These are phyloP conservation scores for Adelphocoris suturalis DNA, from an alignment of 2,888 invertebrate genomes.

Conservation along the genomic window DNA sequence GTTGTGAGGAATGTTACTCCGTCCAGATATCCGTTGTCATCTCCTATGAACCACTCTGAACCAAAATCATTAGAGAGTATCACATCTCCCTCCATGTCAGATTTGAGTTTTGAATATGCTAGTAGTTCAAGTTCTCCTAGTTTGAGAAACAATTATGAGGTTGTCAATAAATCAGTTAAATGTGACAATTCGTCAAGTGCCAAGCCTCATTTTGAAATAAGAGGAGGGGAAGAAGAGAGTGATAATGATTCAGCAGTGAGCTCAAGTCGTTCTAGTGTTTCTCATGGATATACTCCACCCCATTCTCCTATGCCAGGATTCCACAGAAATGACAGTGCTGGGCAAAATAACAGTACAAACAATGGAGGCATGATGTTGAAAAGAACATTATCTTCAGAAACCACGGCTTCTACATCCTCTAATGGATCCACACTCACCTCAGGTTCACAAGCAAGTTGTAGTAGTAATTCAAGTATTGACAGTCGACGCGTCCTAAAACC, in stretches of 20 bases:
- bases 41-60: conserved; percentile 76
- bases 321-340: conserved; percentile 78
- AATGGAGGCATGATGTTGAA: conserved; percentile 79
- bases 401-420: conserved; percentile 83
- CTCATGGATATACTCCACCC: conserved; percentile 87
- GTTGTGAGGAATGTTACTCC: conserved; percentile 50
- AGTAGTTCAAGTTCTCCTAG: conserved; percentile 74
- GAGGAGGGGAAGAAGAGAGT: conserved; percentile 82
- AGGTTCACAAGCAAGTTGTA: conserved; percentile 83
- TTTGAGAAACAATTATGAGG: conserved; percentile 69
- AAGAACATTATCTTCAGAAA: conserved; percentile 86
- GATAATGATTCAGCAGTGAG: conserved; percentile 94
- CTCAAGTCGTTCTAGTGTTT: conserved; percentile 89
- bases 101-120: conserved; percentile 81
- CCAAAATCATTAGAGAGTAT: conserved; percentile 82
- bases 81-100: conserved; percentile 82
- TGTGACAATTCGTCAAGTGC: conserved; percentile 26
- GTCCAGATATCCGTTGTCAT: conserved; percentile 77
- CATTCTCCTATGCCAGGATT: conserved; percentile 85
- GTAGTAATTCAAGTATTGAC: conserved; percentile 80
- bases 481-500: conserved; percentile 86
- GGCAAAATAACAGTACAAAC: conserved; percentile 78
- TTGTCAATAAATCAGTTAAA: conserved; percentile 31
- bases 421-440: conserved; percentile 87
- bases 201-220: conserved; percentile 48